Conservation (phyloP, 2,888 invertebrate species). For the Folsomia manolachei region DNA sequence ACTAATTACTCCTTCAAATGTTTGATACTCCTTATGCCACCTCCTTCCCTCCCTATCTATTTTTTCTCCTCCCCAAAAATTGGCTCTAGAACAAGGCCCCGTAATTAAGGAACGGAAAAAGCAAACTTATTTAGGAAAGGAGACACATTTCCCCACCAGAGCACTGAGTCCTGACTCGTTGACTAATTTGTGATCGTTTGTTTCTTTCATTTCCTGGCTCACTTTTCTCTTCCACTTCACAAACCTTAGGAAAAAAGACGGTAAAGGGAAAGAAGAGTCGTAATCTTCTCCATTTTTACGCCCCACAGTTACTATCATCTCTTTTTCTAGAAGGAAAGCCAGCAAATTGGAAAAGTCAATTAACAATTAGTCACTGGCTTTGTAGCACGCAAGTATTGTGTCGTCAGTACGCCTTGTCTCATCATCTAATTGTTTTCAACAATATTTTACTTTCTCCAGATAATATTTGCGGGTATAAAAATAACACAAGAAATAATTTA, state of each 20-base stretch:
- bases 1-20: not conserved
- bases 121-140: not conserved
- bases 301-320: not conserved
- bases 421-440: too few species aligned
- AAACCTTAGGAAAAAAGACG: not conserved
- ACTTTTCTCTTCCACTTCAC: slow-evolving; percentile 42
- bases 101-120: not conserved
- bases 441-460: too few species aligned
- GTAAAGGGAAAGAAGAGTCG: slow-evolving; percentile 21
- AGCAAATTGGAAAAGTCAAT: slow-evolving; percentile 16
- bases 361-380: not conserved
- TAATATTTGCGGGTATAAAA: too few species aligned
- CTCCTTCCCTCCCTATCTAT: not conserved
- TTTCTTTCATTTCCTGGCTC: slow-evolving; percentile 51
- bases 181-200: slow-evolving; percentile 51
- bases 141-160: not conserved
- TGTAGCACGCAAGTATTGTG: not conserved
- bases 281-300: slow-evolving; percentile 19
- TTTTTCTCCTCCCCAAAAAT: not conserved
- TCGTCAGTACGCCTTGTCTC: too few species aligned
- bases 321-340: not conserved
- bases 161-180: slow-evolving; percentile 34
- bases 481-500: not conserved
- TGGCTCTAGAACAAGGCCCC: not conserved
- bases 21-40: not conserved